Conservation (phyloP, 2,797 vertebrate species). For the Neosilurus mollespiculum region DNA sequence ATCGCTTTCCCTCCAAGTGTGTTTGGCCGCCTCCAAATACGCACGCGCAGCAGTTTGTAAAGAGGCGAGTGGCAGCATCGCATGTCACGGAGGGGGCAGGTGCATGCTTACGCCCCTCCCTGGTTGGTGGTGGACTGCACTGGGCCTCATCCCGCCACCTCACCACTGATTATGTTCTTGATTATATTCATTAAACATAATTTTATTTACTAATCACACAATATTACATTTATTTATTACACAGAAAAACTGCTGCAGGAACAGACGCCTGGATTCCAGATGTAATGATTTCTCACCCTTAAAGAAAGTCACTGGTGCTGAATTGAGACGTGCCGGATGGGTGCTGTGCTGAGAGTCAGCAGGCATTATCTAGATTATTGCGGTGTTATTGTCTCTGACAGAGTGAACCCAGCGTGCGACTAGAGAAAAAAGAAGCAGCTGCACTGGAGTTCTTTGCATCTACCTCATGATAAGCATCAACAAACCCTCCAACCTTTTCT, state of each 20-base stretch:
- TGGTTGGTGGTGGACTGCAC: not conserved
- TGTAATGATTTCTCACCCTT: not conserved
- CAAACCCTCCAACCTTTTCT: not conserved
- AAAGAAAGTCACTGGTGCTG: not conserved
- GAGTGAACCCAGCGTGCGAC: not conserved
- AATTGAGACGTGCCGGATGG: not conserved
- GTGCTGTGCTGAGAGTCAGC: not conserved
- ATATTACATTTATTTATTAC: not conserved
- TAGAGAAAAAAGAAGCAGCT: not conserved
- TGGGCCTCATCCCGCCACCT: not conserved
- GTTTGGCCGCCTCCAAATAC: too few species aligned
- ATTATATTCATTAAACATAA: not conserved
- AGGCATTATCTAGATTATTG: constrained; percentile 7
- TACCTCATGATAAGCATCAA: not conserved
- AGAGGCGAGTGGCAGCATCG: too few species aligned
- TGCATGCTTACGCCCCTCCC: too few species aligned
- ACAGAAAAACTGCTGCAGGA: not conserved
- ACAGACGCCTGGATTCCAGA: not conserved
- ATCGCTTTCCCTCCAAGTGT: too few species aligned
- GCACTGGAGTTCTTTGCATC: not conserved
- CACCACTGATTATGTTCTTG: not conserved
- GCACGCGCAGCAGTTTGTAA: too few species aligned
- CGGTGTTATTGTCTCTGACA: not conserved
- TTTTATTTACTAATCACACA: not conserved
- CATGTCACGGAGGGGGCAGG: too few species aligned